Evolutionary conservation across 2,113 vertebrate genomes (phyloP), one percentile per base, ranked within the genome.

Genomic region (Cyrtonyx montezumae): DNA sequence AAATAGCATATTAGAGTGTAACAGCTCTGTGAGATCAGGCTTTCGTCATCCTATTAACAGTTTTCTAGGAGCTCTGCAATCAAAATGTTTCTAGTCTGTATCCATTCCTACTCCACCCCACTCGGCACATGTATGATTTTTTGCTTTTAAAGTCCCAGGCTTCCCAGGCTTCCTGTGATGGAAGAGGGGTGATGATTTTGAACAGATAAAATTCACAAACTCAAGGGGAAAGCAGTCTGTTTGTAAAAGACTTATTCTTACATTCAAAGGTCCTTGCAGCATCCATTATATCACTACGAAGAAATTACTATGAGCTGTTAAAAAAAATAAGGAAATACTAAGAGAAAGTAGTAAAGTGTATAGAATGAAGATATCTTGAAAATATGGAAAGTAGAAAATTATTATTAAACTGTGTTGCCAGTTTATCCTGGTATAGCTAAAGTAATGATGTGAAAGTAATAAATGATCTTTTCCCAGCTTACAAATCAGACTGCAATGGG

Each of bases 381-480:
- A 92, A 70, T 36, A 85, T 9, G 32, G 18, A 55, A 78, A 70
- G 61, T 55, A 91, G 63, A 92, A 91, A 85, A 13, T 49, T 74
- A 11, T 74, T 65, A 16, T 55, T 77, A 83, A 45, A 80, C 70
- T 87, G 43, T 20, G 0, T 28, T 65, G 79, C 40, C 61, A 69
- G 65, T 91, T 91, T 87, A 88, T 81, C 73, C 61, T 48, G 84
- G 76, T 82, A 80, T 80, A 91, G 53, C 69, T 90, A 56, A 86
- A 79, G 85, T 77, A 91, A 28, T 37, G 48, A 79, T 96, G 95
- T 94, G 95, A 96, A 96, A 91, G 85, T 68, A 93, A 90, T 93
- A 92, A 88, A 88, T 90, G 76, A 93, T 93, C 62, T 86, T 95
- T 94, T 96, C 90, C 95, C 95, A 96, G 82, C 77, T 95, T 91